Base-by-base conservation (phyloP, 2,113 vertebrate species). In the Macroglossus sobrinus region DNA sequence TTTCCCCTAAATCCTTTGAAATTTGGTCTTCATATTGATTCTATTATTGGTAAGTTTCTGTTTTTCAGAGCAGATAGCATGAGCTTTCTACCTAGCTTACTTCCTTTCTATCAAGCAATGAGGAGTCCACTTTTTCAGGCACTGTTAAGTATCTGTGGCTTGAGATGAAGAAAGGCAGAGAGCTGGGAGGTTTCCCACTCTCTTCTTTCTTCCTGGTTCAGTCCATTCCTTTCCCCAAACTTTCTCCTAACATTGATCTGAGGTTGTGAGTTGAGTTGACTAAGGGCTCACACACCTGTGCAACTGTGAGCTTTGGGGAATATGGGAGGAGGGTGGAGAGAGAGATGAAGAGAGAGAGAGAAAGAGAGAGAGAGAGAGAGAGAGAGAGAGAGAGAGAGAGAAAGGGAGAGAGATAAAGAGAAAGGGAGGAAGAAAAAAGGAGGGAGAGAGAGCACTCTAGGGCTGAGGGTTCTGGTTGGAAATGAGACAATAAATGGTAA, bases 21-120 rank as follows among this genome's bases (percentile, higher is more conserved):
- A 84, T 95, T 92, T 95, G 33, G 55, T 86, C 71, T 92, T 90
- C 28, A 50, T 93, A 33, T 72, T 93, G 38, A 61, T 61, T 93
- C 18, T 50, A 1, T 84, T 88, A 64, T 69, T 80, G 68, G 7
- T 9, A 82, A 66, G 9, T 91, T 68, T 95, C 21, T 75, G 2
- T 74, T 84, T 93, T 87, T 38, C 75, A 55, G 33, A 82, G 50
- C 50, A 66, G 85, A 57, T 1, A 59, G 7, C 57, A 16, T 69
- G 3, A 14, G 12, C 19, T 50, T 89, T 96, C 64, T 85, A 28
- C 18, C 68, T 84, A 86, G 45, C 14, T 5, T 28, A 40, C 16
- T 53, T 71, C 33, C 69, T 84, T 74, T 71, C 57, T 74, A 81
- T 63, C 22, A 74, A 19, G 40, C 84, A 79, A 21, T 30, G 43